phyloP scores from a whole-genome alignment of 1,140 invertebrate genomes.

The Wasmannia auropunctata region DNA sequence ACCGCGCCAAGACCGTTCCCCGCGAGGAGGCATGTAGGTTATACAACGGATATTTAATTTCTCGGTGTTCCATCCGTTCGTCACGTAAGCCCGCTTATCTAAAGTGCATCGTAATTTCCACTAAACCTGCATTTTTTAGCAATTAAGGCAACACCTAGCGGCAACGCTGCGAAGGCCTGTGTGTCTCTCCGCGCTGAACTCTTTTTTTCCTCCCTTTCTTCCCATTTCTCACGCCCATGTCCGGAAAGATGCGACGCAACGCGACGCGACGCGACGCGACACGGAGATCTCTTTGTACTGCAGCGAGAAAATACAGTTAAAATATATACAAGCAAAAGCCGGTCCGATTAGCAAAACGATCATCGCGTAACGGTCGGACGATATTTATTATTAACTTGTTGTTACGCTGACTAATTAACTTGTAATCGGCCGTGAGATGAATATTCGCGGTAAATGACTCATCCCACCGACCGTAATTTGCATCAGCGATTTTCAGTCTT shows the following conservation, averaged over 20 bases:
- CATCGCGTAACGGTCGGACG: not conserved
- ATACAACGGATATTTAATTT: conserved; percentile 57
- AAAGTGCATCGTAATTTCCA: not conserved
- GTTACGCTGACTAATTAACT: conserved; percentile 29
- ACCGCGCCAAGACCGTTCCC: conserved; percentile 33
- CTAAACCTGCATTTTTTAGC: conserved; percentile 7
- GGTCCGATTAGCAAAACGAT: not conserved
- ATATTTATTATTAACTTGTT: conserved; percentile 23
- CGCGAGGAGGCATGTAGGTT: conserved; percentile 48
- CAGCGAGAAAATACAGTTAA: not conserved
- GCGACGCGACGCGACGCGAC: not conserved
- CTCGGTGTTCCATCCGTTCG: conserved; percentile 14
- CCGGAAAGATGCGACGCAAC: not conserved
- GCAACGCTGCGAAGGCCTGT: not conserved
- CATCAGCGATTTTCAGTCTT: conserved; percentile 15
- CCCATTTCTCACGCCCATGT: not conserved
- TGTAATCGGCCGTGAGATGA: not conserved
- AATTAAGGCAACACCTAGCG: not conserved
- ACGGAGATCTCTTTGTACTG: not conserved
- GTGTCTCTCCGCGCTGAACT: not conserved
- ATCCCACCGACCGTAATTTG: not conserved
- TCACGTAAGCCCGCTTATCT: conserved; percentile 22
- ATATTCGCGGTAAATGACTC: conserved; percentile 19
- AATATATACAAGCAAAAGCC: not conserved
- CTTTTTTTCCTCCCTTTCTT: not conserved